Percentiles rank a stretch among this genome's conserved stretches.
Evolutionary conservation across 2,113 vertebrate genomes (phyloP).

Genomic region (Ciconia stormi): DNA sequence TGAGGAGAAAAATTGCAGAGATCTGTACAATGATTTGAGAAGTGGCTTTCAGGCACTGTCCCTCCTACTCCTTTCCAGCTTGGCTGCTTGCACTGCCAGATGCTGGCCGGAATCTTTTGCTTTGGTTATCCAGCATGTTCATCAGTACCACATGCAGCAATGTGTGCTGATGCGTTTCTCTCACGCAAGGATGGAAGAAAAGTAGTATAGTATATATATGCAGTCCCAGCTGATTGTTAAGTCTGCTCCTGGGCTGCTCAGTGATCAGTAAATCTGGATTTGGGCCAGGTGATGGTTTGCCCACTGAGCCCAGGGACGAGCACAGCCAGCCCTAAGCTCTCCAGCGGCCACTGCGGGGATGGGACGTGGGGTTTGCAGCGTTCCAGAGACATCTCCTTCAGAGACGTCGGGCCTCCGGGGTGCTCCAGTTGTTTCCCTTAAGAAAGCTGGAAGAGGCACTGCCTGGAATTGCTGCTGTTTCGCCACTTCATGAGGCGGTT

Average conservation of each 20-base stretch:
- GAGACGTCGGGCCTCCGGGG: fast-evolving
- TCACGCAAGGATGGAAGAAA: neutral
- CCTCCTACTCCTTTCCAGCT: neutral
- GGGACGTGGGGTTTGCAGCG: neutral
- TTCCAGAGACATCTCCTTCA: neutral
- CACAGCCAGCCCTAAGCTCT: neutral
- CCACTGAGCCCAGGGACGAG: neutral
- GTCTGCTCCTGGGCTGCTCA: neutral
- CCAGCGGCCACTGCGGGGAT: fast-evolving
- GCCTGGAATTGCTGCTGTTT: neutral
- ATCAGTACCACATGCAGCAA: neutral
- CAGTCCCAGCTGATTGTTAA: neutral
- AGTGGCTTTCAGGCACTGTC: neutral
- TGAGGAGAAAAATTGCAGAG: neutral
- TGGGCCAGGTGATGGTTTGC: neutral
- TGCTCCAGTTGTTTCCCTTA: neutral
- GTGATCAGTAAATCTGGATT: neutral
- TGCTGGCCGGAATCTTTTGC: neutral
- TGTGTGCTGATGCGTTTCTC: neutral
- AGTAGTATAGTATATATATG: neutral
- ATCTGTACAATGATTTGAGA: neutral
- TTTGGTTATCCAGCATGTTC: neutral
- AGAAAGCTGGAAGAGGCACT: neutral
- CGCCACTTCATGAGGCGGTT: neutral
- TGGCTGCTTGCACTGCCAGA: neutral